A percentile compares a stretch with the other conserved stretches of the same genome.
phyloP scores from a whole-genome alignment of 2,113 vertebrate genomes.

The Steatornis caripensis region DNA sequence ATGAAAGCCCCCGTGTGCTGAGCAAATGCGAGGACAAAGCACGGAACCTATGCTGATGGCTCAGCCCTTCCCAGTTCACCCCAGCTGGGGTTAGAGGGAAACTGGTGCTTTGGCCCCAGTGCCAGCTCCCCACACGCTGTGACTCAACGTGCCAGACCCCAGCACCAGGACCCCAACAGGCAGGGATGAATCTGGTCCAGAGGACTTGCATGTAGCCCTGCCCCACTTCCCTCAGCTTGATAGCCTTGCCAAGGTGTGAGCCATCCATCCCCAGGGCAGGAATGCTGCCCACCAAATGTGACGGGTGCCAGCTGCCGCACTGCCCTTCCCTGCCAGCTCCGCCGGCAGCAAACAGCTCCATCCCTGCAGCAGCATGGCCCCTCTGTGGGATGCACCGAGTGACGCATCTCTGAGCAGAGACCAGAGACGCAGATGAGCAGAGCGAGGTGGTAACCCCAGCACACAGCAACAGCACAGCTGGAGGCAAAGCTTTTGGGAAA shows the following conservation, averaged over 20 bases:
- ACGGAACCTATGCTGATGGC: neutral
- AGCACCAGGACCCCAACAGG: neutral
- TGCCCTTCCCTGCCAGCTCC: neutral
- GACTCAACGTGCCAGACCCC: neutral
- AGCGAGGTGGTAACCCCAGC: neutral
- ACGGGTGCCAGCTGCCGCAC: neutral
- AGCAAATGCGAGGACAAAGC: neutral
- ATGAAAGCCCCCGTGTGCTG: accelerated
- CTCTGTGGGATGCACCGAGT: neutral
- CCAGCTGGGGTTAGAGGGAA: neutral
- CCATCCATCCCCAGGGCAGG: neutral
- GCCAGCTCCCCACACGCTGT: neutral
- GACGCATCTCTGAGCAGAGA: neutral
- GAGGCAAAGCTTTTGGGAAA: neutral
- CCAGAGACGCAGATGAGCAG: neutral
- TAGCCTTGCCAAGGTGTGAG: neutral
- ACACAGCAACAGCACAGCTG: neutral
- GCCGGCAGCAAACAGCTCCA: neutral
- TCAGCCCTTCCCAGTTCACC: neutral
- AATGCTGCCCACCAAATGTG: neutral
- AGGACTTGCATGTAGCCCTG: too few relatives aligned
- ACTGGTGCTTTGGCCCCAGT: neutral
- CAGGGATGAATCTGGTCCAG: neutral
- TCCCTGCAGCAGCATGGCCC: neutral
- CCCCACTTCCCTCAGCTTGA: neutral